phyloP scores from a whole-genome alignment of 2,888 invertebrate genomes.

The Helicoverpa assulta region DNA sequence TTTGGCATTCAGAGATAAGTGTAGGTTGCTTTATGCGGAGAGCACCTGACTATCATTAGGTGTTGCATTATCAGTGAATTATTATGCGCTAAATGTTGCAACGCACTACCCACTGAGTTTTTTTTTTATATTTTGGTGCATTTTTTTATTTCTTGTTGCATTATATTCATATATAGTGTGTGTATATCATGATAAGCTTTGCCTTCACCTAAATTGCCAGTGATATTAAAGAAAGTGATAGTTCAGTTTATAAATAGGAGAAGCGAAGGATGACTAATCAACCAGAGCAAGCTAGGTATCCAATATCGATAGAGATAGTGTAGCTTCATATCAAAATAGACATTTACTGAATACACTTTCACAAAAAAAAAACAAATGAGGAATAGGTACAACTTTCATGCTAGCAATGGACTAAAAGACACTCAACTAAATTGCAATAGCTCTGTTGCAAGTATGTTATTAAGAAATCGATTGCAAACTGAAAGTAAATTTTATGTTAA shows the following conservation, averaged over 20 bases:
- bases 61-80: constrained; percentile 5
- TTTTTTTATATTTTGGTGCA: no score
- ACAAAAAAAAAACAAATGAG: constrained; percentile 37
- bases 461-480: constrained; percentile 39
- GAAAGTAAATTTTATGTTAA: constrained; percentile 43
- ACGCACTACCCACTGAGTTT: not conserved
- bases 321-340: constrained; percentile 14
- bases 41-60: constrained; percentile 30
- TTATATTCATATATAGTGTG: no score
- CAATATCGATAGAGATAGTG: constrained; percentile 25
- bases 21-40: constrained; percentile 13
- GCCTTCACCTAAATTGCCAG: no score
- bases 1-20: constrained; percentile 42
- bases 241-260: not conserved
- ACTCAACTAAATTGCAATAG: constrained; percentile 14
- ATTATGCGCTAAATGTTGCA: constrained; percentile 8
- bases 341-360: constrained; percentile 30
- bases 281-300: constrained; percentile 27
- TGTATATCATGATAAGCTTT: no score
- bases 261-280: constrained; percentile 16
- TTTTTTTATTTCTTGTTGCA: no score
- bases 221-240: not conserved
- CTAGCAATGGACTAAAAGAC: constrained; percentile 7
- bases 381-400: constrained; percentile 1
- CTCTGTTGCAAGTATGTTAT: constrained; percentile 24